These are phyloP conservation scores for Latrodectus hesperus DNA, from an alignment of 2,888 invertebrate genomes.

Conservation along the genomic window DNA sequence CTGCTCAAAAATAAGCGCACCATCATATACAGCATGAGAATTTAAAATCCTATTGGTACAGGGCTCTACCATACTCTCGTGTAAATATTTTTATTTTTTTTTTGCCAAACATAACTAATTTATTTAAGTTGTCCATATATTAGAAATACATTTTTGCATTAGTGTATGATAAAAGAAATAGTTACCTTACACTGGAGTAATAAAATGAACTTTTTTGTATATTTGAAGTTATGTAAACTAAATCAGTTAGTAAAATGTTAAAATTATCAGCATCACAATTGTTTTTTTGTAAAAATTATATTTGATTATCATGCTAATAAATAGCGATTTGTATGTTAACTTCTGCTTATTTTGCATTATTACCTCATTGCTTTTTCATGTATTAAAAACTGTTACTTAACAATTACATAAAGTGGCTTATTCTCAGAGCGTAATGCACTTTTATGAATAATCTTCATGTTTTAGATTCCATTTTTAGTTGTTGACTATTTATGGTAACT, in stretches of 20 bases:
- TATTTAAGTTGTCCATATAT: conserved; percentile 26
- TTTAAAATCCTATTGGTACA: conserved; percentile 53
- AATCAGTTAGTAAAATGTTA: too few relatives aligned
- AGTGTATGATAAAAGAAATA: background rate
- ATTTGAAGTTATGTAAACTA: too few relatives aligned
- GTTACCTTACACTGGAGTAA: too few relatives aligned
- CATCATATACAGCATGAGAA: conserved; percentile 47
- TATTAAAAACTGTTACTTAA: conserved; percentile 54
- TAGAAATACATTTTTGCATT: background rate
- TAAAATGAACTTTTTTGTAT: too few relatives aligned
- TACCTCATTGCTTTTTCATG: background rate
- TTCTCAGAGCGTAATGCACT: conserved; percentile 56
- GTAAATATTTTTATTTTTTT: conserved; percentile 37
- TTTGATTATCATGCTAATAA: background rate
- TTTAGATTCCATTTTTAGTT: conserved; percentile 59
- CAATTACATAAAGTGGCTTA: conserved; percentile 60
- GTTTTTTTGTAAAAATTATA: background rate
- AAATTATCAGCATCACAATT: background rate
- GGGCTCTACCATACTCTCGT: conserved; percentile 62
- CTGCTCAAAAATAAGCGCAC: conserved; percentile 69
- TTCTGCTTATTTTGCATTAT: background rate
- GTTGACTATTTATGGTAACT: conserved; percentile 66
- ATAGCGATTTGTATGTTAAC: background rate
- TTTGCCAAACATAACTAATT: conserved; percentile 19
- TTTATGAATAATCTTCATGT: conserved; percentile 62